These are phyloP conservation scores for Syrista parreyssii DNA, from an alignment of 2,888 invertebrate genomes.

Conservation along the genomic window DNA sequence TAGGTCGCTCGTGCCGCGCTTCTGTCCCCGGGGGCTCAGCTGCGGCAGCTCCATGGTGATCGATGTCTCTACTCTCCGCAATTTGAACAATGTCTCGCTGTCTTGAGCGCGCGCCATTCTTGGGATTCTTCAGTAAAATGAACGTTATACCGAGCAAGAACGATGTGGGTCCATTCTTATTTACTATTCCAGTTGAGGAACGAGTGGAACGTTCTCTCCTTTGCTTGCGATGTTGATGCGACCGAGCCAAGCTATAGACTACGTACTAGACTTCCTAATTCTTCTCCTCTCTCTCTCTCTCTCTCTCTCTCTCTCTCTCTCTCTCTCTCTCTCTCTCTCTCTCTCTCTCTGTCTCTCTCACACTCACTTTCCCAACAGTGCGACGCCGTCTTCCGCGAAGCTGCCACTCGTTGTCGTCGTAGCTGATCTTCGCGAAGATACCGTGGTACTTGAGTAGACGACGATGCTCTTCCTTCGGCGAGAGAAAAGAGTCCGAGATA, in stretches of 20 bases:
- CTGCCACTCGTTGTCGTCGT: neutral
- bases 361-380: neutral
- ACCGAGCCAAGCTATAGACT: neutral
- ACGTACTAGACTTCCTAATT: neutral
- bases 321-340: too few species aligned
- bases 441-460: neutral
- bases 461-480: neutral
- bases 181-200: constrained; percentile 43
- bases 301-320: too few species aligned
- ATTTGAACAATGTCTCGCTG: constrained; percentile 61
- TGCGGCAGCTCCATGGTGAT: constrained; percentile 45
- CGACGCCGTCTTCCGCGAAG: neutral
- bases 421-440: neutral
- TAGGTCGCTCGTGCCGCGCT: constrained; percentile 27
- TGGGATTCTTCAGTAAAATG: constrained; percentile 50
- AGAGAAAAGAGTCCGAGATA: neutral
- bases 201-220: neutral
- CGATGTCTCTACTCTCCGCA: constrained; percentile 57
- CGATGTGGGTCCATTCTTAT: constrained; percentile 50
- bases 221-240: neutral
- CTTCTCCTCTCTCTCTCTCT: too few species aligned
- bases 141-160: constrained; percentile 48
- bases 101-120: constrained; percentile 45
- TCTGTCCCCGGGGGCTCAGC: constrained; percentile 19
- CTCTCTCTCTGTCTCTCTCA: neutral